Base-by-base conservation (phyloP, 2,113 vertebrate species). In the Entelurus aequoreus region DNA sequence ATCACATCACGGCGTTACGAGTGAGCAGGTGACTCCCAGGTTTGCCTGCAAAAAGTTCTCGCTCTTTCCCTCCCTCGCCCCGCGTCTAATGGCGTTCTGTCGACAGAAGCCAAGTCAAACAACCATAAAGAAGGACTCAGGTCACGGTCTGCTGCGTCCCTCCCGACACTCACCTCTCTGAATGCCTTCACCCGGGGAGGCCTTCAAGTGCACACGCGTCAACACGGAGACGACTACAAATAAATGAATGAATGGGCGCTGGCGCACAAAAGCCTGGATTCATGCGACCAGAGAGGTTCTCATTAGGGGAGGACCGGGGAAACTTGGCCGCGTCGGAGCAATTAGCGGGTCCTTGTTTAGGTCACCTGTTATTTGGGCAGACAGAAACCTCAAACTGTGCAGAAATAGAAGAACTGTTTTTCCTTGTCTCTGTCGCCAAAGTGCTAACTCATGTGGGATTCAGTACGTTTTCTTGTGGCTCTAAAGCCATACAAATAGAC, bases 241-340 rank as follows among this genome's bases (percentile, higher is more conserved):
- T 21, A 61, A 63, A 14, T 19, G 42, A 19, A 37, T 28, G 16
- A 47, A 21, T 21, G 16, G 63, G 55, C 42, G 54, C 57, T 35
- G n/a, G 49, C 36, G 54, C 61, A 87, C 84, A 87, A 87, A 82
- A 75, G 60, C 54, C 37, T 72, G 58, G 64, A 87, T 88, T 87
- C 81, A 85, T 75, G 62, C 60, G 63, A 53, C 57, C 74, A 60
- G 52, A 16, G 61, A 68, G 60, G 8, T 49, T 21, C 59, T 62
- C 55, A 76, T 60, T 65, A 74, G 53, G 53, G 63, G 13, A 58
- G 58, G 65, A 72, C 61, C 65, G 57, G 15, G 15, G 54, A 3
- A 19, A 63, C 12, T 38, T 56, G 35, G 15, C 35, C 48, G 8
- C 11, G 55, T 64, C 52, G 48, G 12, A 53, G 66, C 10, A 66